Evolutionary conservation across 1,140 invertebrate genomes (phyloP).

Genomic region (Drosophila elegans): DNA sequence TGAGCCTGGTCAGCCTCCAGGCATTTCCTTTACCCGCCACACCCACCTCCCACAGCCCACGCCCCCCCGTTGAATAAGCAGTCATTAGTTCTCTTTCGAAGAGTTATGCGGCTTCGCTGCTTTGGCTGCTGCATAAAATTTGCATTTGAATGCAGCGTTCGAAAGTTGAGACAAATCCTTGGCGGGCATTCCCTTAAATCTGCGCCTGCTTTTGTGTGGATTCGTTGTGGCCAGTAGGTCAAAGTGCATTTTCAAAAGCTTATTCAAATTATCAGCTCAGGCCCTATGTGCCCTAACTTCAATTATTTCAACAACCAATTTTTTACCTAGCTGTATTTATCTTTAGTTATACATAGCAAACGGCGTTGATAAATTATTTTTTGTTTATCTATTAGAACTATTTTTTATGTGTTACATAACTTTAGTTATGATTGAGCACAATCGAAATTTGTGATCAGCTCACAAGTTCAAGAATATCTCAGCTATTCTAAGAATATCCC

Average conservation of each 20-base stretch:
- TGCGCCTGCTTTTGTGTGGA: conserved; percentile 4
- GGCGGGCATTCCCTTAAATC: neutral
- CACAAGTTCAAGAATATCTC: too few relatives aligned
- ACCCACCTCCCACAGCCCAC: neutral
- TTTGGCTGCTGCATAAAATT: conserved; percentile 32
- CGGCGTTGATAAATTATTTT: too few relatives aligned
- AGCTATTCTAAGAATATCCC: too few relatives aligned
- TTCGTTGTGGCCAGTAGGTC: neutral
- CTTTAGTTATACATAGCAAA: neutral
- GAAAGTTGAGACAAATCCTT: conserved; percentile 25
- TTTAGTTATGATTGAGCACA: too few relatives aligned
- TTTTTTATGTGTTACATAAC: too few relatives aligned
- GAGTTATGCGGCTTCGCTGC: conserved; percentile 33
- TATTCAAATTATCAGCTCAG: conserved; percentile 4
- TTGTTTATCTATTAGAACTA: too few relatives aligned
- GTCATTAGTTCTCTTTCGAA: conserved; percentile 67
- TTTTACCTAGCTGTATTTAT: neutral
- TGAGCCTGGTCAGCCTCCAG: conserved; percentile 14
- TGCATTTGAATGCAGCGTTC: conserved; percentile 30
- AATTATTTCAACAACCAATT: neutral
- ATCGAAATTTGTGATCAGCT: too few relatives aligned
- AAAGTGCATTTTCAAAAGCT: conserved; percentile 1
- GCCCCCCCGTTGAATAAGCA: conserved; percentile 35
- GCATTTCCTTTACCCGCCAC: conserved; percentile 7
- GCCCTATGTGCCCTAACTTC: neutral